phyloP scores from a whole-genome alignment of 2,797 vertebrate species.

The Pteropus rufus region DNA sequence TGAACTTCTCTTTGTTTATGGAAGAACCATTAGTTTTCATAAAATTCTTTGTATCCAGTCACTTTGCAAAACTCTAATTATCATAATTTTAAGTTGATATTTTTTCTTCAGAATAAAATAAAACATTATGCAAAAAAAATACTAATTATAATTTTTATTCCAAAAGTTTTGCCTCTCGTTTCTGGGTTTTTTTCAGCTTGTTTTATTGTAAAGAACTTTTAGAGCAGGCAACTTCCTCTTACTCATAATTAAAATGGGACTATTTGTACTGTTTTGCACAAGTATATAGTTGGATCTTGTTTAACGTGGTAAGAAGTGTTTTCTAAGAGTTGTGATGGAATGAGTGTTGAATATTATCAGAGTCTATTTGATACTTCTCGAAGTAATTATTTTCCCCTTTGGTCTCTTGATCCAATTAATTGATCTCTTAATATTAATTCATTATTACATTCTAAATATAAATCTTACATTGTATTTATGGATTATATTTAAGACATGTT shows the following conservation, averaged over 20 bases:
- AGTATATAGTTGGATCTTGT: not conserved
- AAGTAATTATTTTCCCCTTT: not conserved
- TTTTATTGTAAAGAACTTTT: not conserved
- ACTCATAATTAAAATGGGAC: not conserved
- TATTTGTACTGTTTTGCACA: not conserved
- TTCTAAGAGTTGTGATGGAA: not conserved
- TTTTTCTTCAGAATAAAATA: not conserved
- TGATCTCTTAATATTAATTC: conserved; percentile 34
- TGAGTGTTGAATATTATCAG: not conserved
- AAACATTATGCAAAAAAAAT: conserved; percentile 24
- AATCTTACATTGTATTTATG: not conserved
- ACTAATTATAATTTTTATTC: not conserved
- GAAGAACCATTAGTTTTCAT: not conserved
- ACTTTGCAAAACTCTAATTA: not conserved
- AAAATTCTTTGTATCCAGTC: not conserved
- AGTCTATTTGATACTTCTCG: conserved; percentile 19
- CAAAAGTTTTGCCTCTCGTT: not conserved
- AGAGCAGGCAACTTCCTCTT: not conserved
- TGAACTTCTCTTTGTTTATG: not conserved
- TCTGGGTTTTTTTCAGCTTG: not conserved
- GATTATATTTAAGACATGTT: conserved; percentile 30
- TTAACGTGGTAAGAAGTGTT: not conserved
- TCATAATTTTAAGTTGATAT: not conserved
- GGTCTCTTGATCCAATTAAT: conserved; percentile 1
- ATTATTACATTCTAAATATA: not conserved